These are phyloP conservation scores for Drosophila ercepeae DNA, from an alignment of 1,140 invertebrate genomes.

Conservation along the genomic window DNA sequence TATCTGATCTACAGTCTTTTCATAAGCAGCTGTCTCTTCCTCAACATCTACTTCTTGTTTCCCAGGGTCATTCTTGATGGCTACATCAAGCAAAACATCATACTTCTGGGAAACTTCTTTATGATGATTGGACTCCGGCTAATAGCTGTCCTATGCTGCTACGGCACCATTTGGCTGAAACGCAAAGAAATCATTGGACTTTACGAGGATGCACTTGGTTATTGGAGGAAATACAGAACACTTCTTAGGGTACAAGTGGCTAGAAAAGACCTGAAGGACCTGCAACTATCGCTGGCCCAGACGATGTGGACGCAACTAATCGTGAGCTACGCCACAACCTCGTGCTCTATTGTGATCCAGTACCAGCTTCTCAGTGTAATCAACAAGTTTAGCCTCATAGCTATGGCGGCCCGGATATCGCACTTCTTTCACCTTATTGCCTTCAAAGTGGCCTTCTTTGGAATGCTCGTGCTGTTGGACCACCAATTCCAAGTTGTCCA, in stretches of 20 bases:
- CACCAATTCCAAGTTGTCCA: constrained; percentile 51
- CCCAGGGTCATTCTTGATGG: constrained; percentile 5
- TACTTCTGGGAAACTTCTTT: constrained; percentile 43
- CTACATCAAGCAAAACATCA: constrained; percentile 49
- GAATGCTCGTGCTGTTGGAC: constrained; percentile 29
- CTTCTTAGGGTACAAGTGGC: constrained; percentile 10
- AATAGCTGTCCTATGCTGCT: constrained; percentile 7
- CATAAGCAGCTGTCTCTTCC: constrained; percentile 4
- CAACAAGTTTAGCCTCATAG: neutral
- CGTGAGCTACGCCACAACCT: constrained; percentile 13
- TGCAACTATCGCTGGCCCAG: constrained; percentile 13
- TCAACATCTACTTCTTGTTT: constrained; percentile 23
- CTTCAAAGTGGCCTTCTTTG: constrained; percentile 20
- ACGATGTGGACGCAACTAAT: constrained; percentile 9
- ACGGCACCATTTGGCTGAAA: constrained; percentile 45
- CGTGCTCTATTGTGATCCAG: constrained; percentile 35
- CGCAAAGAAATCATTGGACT: constrained; percentile 29
- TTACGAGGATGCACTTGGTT: constrained; percentile 16
- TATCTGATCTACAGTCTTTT: constrained; percentile 44
- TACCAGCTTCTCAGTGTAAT: constrained; percentile 15
- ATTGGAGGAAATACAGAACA: constrained; percentile 17
- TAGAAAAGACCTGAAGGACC: neutral
- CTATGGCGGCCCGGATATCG: neutral
- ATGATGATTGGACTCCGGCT: neutral
- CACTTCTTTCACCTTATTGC: constrained; percentile 25